Conservation (phyloP, 2,888 invertebrate genomes). For the Agonopterix heracliana region DNA sequence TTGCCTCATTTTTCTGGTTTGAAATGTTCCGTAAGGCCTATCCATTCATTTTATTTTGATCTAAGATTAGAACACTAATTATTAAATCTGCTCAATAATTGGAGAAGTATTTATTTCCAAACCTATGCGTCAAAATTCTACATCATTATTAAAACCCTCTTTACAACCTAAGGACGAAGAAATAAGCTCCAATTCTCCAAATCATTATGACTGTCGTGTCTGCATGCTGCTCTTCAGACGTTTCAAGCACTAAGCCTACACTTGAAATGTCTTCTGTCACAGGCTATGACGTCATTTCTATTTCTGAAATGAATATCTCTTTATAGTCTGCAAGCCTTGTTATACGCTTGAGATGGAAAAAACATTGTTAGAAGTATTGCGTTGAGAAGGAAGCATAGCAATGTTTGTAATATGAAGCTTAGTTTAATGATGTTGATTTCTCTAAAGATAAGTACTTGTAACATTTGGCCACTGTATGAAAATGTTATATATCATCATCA, state of each 20-base stretch:
- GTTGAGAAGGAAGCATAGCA: neutral
- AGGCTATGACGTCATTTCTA: conserved; percentile 24
- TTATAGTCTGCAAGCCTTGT: neutral
- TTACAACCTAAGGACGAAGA: neutral
- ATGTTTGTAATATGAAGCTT: neutral
- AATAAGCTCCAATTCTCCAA: neutral
- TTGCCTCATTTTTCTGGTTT: too few relatives aligned
- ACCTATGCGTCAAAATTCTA: neutral
- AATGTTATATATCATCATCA: too few relatives aligned
- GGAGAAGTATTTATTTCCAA: neutral
- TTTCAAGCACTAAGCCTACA: conserved; percentile 22
- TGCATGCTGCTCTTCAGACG: conserved; percentile 17
- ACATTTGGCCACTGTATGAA: neutral
- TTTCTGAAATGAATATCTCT: conserved; percentile 20
- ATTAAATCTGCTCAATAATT: neutral
- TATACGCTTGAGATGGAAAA: neutral
- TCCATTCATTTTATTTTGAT: too few relatives aligned
- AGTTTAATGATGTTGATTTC: neutral
- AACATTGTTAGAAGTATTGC: neutral
- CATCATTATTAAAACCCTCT: neutral
- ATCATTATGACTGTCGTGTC: neutral
- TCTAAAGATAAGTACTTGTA: neutral
- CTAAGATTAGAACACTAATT: too few relatives aligned
- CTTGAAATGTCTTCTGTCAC: conserved; percentile 30
- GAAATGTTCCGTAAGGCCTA: too few relatives aligned